These are phyloP conservation scores for Rattus norvegicus DNA, from an alignment of 2,113 vertebrate genomes.

Conservation along the genomic window DNA sequence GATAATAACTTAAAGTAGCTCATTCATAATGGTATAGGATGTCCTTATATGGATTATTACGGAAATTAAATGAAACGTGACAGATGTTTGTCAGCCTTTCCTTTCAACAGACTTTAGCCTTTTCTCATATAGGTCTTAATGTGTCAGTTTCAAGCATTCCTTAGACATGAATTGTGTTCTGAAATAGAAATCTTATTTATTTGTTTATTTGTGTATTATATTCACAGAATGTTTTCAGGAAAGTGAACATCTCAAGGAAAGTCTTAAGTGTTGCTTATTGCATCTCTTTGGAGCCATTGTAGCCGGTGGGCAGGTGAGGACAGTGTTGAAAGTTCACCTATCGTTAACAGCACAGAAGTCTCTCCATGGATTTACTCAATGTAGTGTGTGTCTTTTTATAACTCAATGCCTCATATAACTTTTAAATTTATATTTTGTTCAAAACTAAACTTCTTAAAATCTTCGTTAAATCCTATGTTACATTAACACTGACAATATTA, in stretches of 20 bases:
- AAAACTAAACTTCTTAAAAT: conserved; percentile 44
- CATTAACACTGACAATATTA: conserved; percentile 36
- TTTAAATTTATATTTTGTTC: conserved; percentile 57
- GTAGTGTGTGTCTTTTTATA: conserved; percentile 53
- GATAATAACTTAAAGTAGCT: neutral
- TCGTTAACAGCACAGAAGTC: conserved; percentile 34
- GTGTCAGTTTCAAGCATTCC: conserved; percentile 18
- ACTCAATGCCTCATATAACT: conserved; percentile 15
- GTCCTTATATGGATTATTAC: neutral
- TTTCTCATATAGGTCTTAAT: conserved; percentile 39
- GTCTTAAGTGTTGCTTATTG: conserved; percentile 96
- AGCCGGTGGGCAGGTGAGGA: conserved; percentile 95
- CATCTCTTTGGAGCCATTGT: conserved; percentile 98
- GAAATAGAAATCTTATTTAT: conserved; percentile 54
- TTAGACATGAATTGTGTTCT: conserved; percentile 55
- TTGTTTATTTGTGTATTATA: conserved; percentile 71
- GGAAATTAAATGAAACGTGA: neutral
- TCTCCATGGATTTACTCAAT: conserved; percentile 39
- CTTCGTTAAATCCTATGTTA: conserved; percentile 34
- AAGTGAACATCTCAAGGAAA: conserved; percentile 98
- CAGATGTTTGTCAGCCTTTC: neutral
- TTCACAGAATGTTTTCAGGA: conserved; percentile 98
- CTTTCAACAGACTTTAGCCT: conserved; percentile 20
- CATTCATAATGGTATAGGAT: neutral
- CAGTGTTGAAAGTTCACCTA: conserved; percentile 57